phyloP scores from a whole-genome alignment of 2,797 vertebrate species.

The Danio kyathit region DNA sequence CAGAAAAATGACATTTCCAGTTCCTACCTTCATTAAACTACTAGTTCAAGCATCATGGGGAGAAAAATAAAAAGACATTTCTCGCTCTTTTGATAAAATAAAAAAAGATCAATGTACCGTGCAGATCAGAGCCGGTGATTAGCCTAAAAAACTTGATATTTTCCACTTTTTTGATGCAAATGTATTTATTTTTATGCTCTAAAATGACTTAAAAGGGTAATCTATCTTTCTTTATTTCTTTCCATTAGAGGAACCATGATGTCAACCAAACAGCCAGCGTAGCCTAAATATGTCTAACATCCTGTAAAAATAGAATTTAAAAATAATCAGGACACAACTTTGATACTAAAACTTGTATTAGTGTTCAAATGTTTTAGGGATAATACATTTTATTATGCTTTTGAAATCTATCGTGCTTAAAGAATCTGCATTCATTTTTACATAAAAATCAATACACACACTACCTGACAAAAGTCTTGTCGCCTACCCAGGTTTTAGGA shows the following conservation, averaged over 20 bases:
- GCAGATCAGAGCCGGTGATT: background rate
- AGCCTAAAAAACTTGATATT: background rate
- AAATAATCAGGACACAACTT: background rate
- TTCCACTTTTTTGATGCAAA: background rate
- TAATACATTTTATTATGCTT: background rate
- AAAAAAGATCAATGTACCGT: background rate
- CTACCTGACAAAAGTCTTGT: too few relatives aligned
- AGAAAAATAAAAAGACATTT: background rate
- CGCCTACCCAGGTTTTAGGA: too few relatives aligned
- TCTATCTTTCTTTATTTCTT: background rate
- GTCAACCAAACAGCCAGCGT: background rate
- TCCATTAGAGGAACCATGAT: background rate
- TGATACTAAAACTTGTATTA: background rate
- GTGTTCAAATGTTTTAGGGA: background rate
- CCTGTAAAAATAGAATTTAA: background rate
- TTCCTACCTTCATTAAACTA: background rate
- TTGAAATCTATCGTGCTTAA: background rate
- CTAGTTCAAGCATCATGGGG: background rate
- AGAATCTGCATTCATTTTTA: too few relatives aligned
- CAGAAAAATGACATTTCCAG: background rate
- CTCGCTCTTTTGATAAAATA: background rate
- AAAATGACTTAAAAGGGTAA: background rate
- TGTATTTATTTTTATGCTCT: background rate
- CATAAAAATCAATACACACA: too few relatives aligned
- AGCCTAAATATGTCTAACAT: constrained; percentile 16